Conservation (phyloP, 2,797 vertebrate species). For the Mico argentatus region DNA sequence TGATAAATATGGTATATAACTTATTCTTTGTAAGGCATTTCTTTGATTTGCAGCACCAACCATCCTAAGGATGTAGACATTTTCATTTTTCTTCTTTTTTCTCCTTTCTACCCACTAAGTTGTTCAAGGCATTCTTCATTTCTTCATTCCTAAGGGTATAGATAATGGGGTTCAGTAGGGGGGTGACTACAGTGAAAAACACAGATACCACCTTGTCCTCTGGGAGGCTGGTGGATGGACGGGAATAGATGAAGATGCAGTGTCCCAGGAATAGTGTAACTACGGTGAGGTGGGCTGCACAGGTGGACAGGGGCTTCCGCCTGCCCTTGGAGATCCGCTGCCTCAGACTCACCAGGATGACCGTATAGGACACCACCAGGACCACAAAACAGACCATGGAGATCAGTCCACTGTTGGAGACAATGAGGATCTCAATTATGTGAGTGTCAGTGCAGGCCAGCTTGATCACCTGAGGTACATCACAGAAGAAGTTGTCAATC, state of each 20-base stretch:
- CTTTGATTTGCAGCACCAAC: background rate
- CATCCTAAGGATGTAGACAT: background rate
- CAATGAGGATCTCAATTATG: slow-evolving; percentile 78
- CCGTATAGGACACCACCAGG: slow-evolving; percentile 74
- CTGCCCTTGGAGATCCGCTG: slow-evolving; percentile 71
- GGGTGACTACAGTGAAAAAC: slow-evolving; percentile 80
- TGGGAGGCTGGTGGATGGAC: slow-evolving; percentile 77
- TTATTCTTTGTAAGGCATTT: background rate
- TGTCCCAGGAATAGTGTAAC: slow-evolving; percentile 81
- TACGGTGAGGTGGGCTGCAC: slow-evolving; percentile 77
- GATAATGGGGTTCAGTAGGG: slow-evolving; percentile 81
- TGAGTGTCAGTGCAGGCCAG: slow-evolving; percentile 78
- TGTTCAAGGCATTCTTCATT: slow-evolving; percentile 78
- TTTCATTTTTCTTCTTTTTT: slow-evolving; percentile 50
- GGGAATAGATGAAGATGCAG: slow-evolving; percentile 82
- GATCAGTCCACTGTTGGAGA: slow-evolving; percentile 82
- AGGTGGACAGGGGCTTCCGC: slow-evolving; percentile 80
- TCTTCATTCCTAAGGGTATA: slow-evolving; percentile 82
- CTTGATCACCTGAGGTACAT: slow-evolving; percentile 78
- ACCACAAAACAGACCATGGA: slow-evolving; percentile 78
- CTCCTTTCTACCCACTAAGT: slow-evolving; percentile 48
- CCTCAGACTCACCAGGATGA: slow-evolving; percentile 78
- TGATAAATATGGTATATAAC: background rate
- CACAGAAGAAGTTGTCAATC: slow-evolving; percentile 83
- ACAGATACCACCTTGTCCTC: slow-evolving; percentile 81